Conservation (phyloP, 2,888 invertebrate species). For the Heliconius erato region DNA sequence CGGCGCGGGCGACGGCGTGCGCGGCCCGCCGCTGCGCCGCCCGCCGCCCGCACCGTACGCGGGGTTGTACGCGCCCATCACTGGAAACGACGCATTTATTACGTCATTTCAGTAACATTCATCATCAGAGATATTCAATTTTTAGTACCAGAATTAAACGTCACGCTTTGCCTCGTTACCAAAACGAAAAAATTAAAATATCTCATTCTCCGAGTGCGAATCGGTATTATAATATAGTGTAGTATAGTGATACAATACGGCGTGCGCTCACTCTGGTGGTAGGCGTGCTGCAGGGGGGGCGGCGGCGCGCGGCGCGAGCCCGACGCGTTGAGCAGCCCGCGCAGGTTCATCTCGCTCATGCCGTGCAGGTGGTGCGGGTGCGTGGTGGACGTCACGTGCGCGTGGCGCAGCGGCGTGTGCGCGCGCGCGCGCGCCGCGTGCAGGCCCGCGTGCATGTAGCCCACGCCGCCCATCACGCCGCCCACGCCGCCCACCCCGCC, state of each 20-base stretch:
- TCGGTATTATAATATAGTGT: too few species aligned
- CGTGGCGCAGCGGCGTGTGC: constrained; percentile 82
- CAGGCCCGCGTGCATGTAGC: constrained; percentile 27
- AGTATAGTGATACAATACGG: background rate
- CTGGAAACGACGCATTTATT: constrained; percentile 52
- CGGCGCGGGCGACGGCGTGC: constrained; percentile 79
- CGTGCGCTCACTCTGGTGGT: constrained; percentile 73
- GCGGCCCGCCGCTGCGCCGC: constrained; percentile 74
- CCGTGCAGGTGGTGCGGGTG: constrained; percentile 87
- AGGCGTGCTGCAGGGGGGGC: constrained; percentile 71
- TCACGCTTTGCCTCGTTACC: background rate
- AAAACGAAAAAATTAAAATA: too few species aligned
- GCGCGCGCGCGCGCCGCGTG: constrained; percentile 60
- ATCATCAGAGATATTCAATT: too few species aligned
- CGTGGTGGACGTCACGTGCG: constrained; percentile 88
- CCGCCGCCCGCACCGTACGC: constrained; percentile 63
- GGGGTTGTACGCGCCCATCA: constrained; percentile 74
- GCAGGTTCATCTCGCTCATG: constrained; percentile 80
- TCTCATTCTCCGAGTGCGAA: too few species aligned
- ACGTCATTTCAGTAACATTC: too few species aligned
- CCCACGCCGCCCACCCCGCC: constrained; percentile 9
- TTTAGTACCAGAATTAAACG: background rate
- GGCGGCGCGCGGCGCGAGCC: constrained; percentile 56
- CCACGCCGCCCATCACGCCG: background rate
- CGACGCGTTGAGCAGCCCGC: constrained; percentile 77